Base-by-base conservation (phyloP, 2,113 vertebrate genomes). In the Accipiter cooperii region DNA sequence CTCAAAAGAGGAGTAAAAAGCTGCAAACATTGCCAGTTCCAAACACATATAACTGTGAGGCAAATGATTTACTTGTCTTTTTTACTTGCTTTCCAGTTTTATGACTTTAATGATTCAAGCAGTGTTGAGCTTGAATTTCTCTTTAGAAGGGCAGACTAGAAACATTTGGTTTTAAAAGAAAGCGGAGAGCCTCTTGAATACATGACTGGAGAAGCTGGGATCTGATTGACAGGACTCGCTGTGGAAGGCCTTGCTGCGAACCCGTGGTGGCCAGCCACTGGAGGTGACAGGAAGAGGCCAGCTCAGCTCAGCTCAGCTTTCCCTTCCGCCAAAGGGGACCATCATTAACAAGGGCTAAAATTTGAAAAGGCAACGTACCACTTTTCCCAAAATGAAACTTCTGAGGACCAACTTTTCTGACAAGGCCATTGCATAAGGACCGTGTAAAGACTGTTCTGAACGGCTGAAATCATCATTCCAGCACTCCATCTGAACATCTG, bases 231-330 rank as follows among this genome's bases (percentile, higher is more conserved):
- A 90, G 28, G n/a, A 49, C 28, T 80, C 2, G 1, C 24, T 58
- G 8, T 33, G 31, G 31, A 65, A 84, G 66, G 47, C 28, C 40
- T 74, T 57, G 46, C 61, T 31, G 33, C 51, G 55, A 92, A 51
- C 16, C 8, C 1, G 0, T 42, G 38, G 13, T 54, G 33, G 8
- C 1, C 5, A 2, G 66, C 17, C 54, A n/a, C 46, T 28, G 36
- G 19, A 77, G 36, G 28, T 57, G 71, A 79, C 17, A 76, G 33
- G 16, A 80, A 44, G 31, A 82, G 25, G 22, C 47, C 73, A 46
- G 24, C 20, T 87, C 64, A 82, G 36, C 14, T 63, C 3, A 47
- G 20, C 10, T 47, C 46, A 47, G 19, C 29, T 55, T 55, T 42
- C 10, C 6, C 24, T 82, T 79, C 47, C 13, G 4, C 33, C 65